Evolutionary conservation across 2,888 invertebrate species (phyloP), one percentile per base, ranked within the genome.

Genomic region (Cheilosia vernalis): DNA sequence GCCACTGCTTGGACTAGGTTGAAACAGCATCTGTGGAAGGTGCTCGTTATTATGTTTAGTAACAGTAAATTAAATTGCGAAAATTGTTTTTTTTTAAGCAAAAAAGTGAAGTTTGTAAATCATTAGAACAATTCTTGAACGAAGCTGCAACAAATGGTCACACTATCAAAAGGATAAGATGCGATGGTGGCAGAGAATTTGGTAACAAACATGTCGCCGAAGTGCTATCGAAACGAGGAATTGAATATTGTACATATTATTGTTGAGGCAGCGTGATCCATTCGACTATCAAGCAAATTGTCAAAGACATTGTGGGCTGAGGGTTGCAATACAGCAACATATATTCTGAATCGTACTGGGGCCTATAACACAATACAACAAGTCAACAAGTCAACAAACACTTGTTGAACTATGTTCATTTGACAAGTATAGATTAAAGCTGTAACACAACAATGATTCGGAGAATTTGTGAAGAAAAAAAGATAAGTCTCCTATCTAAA

Each of bases 141-240:
- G 56, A 67, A 66, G 72, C 58, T 13, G 27, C 13, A 66, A 44
- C 58, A 51, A 79, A 67, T 66, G 79, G 56, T 2, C 58, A 64
- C 21, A 72, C 10, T 42, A 58, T 79, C 17, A 79, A 79, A 42
- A 72, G 13, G 44, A 60, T 79, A 53, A 56, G 72, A 51, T 72
- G 72, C 55, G 79, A 79, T 37, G 66, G 72, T 49, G 79, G 72
- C 2, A 51, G 2, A 21, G 49, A 63, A 49, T 49, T 63, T 33
- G 63, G 17, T 13, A 47, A 61, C 24, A 47, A 61, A 47, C 10
- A 44, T 15, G 24, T 47, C 2, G 30, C 27, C 19, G 44, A 44
- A 30, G 17, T 56, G 13, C 56, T 67, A 13, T 17, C 55, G n/a
- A 55, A 55, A 55, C 30, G 47, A 4, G 56, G 44, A 9, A 60